Conservation (phyloP, 2,888 invertebrate species). For the Sialis lutaria region DNA sequence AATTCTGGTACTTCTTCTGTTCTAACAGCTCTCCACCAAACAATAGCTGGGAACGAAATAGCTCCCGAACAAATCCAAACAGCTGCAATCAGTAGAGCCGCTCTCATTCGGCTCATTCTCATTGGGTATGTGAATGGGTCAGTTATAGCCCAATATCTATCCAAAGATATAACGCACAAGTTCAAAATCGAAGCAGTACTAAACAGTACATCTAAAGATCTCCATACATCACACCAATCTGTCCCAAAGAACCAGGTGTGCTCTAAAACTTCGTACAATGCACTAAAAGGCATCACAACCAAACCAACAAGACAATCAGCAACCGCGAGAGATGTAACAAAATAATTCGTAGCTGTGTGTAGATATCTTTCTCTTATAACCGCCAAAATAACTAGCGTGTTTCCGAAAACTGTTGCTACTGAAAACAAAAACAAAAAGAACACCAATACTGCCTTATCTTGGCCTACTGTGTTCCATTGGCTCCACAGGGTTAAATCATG, state of each 20-base stretch:
- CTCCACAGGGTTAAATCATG: constrained; percentile 22
- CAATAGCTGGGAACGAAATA: constrained; percentile 96
- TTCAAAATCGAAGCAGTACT: constrained; percentile 96
- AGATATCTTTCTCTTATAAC: constrained; percentile 85
- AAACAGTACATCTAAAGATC: constrained; percentile 90
- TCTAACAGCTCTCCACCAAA: constrained; percentile 85
- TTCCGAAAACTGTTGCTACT: constrained; percentile 86
- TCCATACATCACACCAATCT: constrained; percentile 96
- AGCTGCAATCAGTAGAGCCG: constrained; percentile 72
- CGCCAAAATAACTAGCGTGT: constrained; percentile 83
- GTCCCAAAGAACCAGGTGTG: constrained; percentile 90
- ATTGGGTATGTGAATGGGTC: constrained; percentile 96
- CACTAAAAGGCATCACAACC: constrained; percentile 96
- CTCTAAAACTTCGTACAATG: constrained; percentile 73
- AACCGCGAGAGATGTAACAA: constrained; percentile 90
- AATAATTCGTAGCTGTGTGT: constrained; percentile 94
- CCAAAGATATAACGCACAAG: constrained; percentile 89
- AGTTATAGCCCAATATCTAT: constrained; percentile 97
- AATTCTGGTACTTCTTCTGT: constrained; percentile 63
- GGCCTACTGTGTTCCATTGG: constrained; percentile 33
- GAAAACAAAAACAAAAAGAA: constrained; percentile 73
- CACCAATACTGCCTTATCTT: constrained; percentile 62
- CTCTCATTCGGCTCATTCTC: constrained; percentile 78
- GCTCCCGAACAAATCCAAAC: constrained; percentile 95
- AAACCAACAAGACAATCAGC: constrained; percentile 93